Percentiles rank a stretch among this genome's conserved stretches.
Conservation (phyloP, 2,113 vertebrate species). For the Dendropsophus ebraccatus region DNA sequence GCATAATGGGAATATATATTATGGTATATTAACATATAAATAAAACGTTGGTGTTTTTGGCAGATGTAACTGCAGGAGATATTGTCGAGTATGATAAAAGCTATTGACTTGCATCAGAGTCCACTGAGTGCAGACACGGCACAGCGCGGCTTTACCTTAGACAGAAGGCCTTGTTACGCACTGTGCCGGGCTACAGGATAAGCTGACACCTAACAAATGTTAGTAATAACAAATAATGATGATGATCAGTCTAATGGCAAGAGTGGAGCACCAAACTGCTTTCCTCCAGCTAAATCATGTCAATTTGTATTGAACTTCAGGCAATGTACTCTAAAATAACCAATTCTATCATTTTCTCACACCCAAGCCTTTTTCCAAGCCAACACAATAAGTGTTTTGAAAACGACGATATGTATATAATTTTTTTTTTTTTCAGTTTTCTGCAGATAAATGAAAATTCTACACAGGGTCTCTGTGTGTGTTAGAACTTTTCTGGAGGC, state of each 20-base stretch:
- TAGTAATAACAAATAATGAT: constrained; percentile 56
- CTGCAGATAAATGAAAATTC: neutral
- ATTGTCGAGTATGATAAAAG: neutral
- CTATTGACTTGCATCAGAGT: neutral
- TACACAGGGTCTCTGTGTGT: neutral
- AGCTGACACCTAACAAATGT: constrained; percentile 50
- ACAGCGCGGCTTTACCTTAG: neutral
- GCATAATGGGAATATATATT: neutral
- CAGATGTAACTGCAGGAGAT: neutral
- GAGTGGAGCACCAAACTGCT: constrained; percentile 5
- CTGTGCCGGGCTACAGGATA: constrained; percentile 24
- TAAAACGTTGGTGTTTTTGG: neutral
- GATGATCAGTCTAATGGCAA: constrained; percentile 46
- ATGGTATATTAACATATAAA: neutral
- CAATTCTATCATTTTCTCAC: constrained; percentile 20
- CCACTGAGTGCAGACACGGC: neutral
- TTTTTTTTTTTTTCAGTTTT: neutral
- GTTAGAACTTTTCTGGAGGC: neutral
- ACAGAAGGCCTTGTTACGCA: constrained; percentile 5
- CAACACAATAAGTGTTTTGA: neutral
- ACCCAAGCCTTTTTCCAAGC: neutral
- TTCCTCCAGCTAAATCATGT: constrained; percentile 50
- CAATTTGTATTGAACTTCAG: constrained; percentile 45
- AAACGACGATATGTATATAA: neutral
- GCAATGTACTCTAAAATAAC: constrained; percentile 24